Evolutionary conservation across 2,797 vertebrate genomes (phyloP).

Genomic region (Rhodeus uyekii): DNA sequence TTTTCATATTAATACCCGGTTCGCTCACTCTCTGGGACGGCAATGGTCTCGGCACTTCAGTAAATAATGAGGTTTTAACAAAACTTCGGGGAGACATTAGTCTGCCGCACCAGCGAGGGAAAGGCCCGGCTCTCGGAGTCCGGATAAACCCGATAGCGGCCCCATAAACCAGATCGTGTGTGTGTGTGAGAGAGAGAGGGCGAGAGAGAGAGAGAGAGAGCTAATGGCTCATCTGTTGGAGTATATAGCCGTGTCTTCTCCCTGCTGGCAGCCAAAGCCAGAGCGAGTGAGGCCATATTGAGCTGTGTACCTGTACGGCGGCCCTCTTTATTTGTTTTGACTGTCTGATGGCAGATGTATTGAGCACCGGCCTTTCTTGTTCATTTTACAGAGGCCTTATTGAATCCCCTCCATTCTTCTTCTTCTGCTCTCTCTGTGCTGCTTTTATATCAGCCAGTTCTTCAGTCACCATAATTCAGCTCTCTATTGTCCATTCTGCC

Average conservation of each 20-base stretch:
- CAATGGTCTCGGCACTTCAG: slow-evolving; percentile 75
- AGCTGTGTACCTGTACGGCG: slow-evolving; percentile 67
- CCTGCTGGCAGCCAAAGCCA: slow-evolving; percentile 67
- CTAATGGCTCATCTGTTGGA: slow-evolving; percentile 74
- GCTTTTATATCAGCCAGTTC: slow-evolving; percentile 60
- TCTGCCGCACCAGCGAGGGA: slow-evolving; percentile 67
- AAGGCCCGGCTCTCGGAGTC: slow-evolving; percentile 55
- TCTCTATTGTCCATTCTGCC: slow-evolving; percentile 64
- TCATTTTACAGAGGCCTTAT: slow-evolving; percentile 71
- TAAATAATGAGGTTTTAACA: slow-evolving; percentile 84
- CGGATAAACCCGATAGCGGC: slow-evolving; percentile 37
- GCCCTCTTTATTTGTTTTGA: slow-evolving; percentile 78
- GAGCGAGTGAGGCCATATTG: slow-evolving; percentile 72
- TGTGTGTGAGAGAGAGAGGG: slow-evolving; percentile 58
- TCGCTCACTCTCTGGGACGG: slow-evolving; percentile 60
- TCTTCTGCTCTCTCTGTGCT: slow-evolving; percentile 34
- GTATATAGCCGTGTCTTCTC: slow-evolving; percentile 70
- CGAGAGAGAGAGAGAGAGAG: slow-evolving; percentile 59
- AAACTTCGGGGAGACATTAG: slow-evolving; percentile 84
- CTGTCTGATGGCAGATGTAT: slow-evolving; percentile 74
- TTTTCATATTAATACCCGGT: slow-evolving; percentile 69
- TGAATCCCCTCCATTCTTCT: slow-evolving; percentile 60
- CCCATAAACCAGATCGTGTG: slow-evolving; percentile 61
- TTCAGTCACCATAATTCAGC: slow-evolving; percentile 66
- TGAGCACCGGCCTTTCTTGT: slow-evolving; percentile 71